Conservation (phyloP, 2,888 invertebrate genomes). For the Caenorhabditis parvicauda region DNA sequence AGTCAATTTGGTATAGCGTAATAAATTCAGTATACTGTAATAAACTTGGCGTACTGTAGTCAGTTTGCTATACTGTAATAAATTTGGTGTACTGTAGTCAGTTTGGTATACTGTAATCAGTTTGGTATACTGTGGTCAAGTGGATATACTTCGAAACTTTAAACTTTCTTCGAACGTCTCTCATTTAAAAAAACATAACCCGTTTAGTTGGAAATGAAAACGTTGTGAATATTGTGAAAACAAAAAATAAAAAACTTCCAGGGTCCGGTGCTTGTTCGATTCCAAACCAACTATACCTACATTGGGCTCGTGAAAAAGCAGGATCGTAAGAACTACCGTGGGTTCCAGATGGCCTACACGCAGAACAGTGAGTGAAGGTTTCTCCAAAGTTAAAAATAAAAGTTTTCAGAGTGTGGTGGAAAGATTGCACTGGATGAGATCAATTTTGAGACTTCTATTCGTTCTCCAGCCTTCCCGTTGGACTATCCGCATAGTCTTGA, state of each 20-base stretch:
- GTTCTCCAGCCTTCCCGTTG: constrained; percentile 57
- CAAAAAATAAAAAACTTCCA: constrained; percentile 14
- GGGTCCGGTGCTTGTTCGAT: constrained; percentile 49
- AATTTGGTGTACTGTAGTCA: neutral
- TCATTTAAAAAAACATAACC: too few species aligned
- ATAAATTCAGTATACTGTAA: too few species aligned
- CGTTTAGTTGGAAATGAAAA: too few species aligned
- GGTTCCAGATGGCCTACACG: constrained; percentile 56
- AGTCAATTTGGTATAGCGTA: too few species aligned
- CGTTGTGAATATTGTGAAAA: too few species aligned
- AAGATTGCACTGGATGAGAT: constrained; percentile 36
- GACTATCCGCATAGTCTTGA: constrained; percentile 52
- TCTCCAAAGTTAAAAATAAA: neutral
- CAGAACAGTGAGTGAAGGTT: constrained; percentile 30
- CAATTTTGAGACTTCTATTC: constrained; percentile 9
- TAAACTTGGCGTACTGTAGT: too few species aligned
- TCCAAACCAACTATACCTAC: constrained; percentile 39
- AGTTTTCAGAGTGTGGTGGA: constrained; percentile 50
- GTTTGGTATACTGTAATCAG: neutral
- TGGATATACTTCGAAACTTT: neutral
- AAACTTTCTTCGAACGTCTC: too few species aligned
- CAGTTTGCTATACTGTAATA: too few species aligned
- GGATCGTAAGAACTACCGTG: constrained; percentile 26
- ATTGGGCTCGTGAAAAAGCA: neutral
- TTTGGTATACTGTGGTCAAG: neutral